Evolutionary conservation across 2,113 vertebrate genomes (phyloP).

Genomic region (Neodontobutis hainanensis): DNA sequence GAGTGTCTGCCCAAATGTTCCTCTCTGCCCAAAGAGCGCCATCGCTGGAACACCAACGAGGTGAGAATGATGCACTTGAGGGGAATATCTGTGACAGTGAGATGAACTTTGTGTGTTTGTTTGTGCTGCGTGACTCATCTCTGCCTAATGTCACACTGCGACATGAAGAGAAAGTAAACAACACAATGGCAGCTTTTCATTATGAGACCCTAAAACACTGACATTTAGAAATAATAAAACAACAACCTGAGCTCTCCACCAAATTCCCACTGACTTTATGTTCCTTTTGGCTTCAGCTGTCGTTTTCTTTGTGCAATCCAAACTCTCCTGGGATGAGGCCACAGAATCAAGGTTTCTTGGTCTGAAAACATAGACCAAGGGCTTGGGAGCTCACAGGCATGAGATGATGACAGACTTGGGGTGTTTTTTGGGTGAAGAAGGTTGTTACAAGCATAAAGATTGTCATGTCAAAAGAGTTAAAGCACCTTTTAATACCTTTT

Average conservation of each 20-base stretch:
- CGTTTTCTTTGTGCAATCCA: slow-evolving; percentile 48
- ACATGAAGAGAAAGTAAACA: slow-evolving; percentile 64
- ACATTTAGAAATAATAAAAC: slow-evolving; percentile 36
- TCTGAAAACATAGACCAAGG: slow-evolving; percentile 36
- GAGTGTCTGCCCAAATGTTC: slow-evolving; percentile 99
- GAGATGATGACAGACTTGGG: slow-evolving; percentile 39
- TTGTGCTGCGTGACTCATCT: slow-evolving; percentile 52
- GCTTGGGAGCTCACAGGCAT: slow-evolving; percentile 33
- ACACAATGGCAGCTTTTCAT: slow-evolving; percentile 56
- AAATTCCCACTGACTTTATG: slow-evolving; percentile 32
- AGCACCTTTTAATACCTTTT: slow-evolving; percentile 38
- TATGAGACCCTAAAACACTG: slow-evolving; percentile 56
- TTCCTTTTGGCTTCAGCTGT: slow-evolving; percentile 36
- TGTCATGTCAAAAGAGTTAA: slow-evolving; percentile 46
- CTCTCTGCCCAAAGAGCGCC: slow-evolving; percentile 99
- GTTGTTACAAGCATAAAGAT: slow-evolving; percentile 41
- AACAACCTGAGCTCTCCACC: slow-evolving; percentile 19
- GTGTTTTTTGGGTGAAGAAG: slow-evolving; percentile 24
- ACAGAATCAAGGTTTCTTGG: slow-evolving; percentile 13
- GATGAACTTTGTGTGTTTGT: slow-evolving; percentile 38
- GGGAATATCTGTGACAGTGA: slow-evolving; percentile 55
- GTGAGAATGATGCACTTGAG: slow-evolving; percentile 77
- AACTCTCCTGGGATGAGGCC: slow-evolving; percentile 31
- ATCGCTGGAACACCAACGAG: slow-evolving; percentile 99
- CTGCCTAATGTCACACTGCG: slow-evolving; percentile 63